Evolutionary conservation across 2,113 vertebrate species (phyloP).

Genomic region (Ia io): DNA sequence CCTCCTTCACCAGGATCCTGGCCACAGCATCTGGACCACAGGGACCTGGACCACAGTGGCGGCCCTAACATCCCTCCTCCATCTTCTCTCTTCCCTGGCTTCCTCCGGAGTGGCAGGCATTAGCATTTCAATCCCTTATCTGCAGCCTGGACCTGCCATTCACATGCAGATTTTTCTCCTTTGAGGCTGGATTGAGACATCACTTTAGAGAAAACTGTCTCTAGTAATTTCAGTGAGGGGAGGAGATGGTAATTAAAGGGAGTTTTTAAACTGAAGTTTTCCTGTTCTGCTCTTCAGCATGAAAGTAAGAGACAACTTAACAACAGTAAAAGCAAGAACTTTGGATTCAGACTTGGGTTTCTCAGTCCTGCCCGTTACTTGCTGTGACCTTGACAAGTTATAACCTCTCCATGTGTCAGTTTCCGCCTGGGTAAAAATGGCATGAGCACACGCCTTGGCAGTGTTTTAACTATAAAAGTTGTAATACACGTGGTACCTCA

Average conservation of each 20-base stretch:
- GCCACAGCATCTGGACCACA: accelerated
- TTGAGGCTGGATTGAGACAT: background rate
- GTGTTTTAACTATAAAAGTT: background rate
- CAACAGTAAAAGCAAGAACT: background rate
- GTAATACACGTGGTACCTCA: accelerated
- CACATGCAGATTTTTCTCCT: background rate
- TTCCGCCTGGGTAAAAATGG: constrained; percentile 2
- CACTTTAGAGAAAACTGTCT: background rate
- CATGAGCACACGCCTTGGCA: background rate
- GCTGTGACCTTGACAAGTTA: background rate
- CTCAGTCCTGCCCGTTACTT: background rate
- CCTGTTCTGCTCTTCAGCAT: background rate
- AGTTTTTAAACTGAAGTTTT: background rate
- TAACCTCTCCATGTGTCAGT: background rate
- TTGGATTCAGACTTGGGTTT: background rate
- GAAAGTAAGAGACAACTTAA: background rate
- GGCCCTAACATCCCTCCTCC: background rate
- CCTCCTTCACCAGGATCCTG: background rate
- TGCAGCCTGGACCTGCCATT: background rate
- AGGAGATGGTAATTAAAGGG: background rate
- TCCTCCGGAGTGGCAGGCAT: background rate
- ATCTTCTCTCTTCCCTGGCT: accelerated
- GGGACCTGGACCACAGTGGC: accelerated
- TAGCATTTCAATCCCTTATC: background rate
- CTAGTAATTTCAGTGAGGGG: background rate